phyloP scores from a whole-genome alignment of 2,888 invertebrate genomes.

The Orthosia cruda region DNA sequence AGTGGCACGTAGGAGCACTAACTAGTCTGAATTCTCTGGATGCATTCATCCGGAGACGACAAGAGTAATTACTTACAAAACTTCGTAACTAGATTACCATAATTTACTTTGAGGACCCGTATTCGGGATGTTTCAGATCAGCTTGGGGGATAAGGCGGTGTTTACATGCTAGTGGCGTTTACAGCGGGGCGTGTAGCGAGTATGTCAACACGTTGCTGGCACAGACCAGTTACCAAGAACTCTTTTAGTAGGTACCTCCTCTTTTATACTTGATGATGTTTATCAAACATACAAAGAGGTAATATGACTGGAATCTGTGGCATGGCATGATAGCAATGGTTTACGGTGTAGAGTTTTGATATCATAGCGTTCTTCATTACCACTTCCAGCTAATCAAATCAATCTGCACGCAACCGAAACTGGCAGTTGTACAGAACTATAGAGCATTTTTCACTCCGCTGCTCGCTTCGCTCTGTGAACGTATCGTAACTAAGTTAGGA shows the following conservation, averaged over 20 bases:
- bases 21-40: slow-evolving; percentile 43
- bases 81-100: slow-evolving; percentile 66
- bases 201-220: not conserved
- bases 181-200: not conserved
- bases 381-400: no score
- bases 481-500: slow-evolving; percentile 32
- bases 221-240: not conserved
- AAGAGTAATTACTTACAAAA: slow-evolving; percentile 64
- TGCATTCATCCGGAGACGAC: slow-evolving; percentile 60
- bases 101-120: slow-evolving; percentile 53
- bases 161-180: not conserved
- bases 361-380: no score
- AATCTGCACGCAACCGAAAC: no score
- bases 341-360: no score
- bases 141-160: slow-evolving; percentile 19
- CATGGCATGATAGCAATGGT: no score
- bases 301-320: no score
- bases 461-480: not conserved
- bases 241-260: not conserved
- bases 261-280: no score
- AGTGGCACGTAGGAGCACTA: no score
- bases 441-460: not conserved
- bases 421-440: not conserved
- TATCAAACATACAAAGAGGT: no score
- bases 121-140: slow-evolving; percentile 39